phyloP scores from a whole-genome alignment of 2,797 vertebrate species.

The Acrocephalus scirpaceus region DNA sequence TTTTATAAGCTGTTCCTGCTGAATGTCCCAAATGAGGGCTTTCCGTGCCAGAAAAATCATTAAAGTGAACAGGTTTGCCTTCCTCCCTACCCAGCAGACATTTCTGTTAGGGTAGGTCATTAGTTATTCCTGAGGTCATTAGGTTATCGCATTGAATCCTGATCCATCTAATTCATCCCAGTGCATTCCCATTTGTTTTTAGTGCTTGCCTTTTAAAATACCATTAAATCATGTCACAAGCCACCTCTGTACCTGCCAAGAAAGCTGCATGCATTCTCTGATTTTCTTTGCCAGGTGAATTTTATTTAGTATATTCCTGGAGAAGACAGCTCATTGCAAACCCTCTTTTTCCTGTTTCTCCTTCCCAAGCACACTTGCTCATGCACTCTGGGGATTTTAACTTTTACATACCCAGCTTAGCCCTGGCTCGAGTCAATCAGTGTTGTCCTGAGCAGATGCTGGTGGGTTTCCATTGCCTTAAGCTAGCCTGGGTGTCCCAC shows the following conservation, averaged over 20 bases:
- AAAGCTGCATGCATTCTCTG: background rate
- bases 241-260: slow-evolving; percentile 45
- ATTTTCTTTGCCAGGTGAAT: slow-evolving; percentile 45
- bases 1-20: slow-evolving; percentile 23
- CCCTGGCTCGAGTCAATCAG: background rate
- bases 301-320: slow-evolving; percentile 20
- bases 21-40: slow-evolving; percentile 1
- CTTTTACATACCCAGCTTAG: background rate
- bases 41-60: slow-evolving; percentile 54
- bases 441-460: background rate
- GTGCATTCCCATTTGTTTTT: slow-evolving; percentile 43
- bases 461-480: background rate
- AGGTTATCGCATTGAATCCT: slow-evolving; percentile 54
- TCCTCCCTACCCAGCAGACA: slow-evolving; percentile 35
- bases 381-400: background rate
- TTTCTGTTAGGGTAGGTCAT: slow-evolving; percentile 50
- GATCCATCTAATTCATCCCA: slow-evolving; percentile 65
- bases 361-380: slow-evolving; percentile 1
- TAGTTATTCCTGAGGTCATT: slow-evolving; percentile 58
- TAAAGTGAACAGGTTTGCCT: slow-evolving; percentile 24
- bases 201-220: slow-evolving; percentile 46
- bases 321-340: slow-evolving; percentile 42
- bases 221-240: slow-evolving; percentile 62
- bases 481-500: background rate
- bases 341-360: slow-evolving; percentile 30